phyloP scores from a whole-genome alignment of 2,888 invertebrate genomes.

The Nemurella pictetii region DNA sequence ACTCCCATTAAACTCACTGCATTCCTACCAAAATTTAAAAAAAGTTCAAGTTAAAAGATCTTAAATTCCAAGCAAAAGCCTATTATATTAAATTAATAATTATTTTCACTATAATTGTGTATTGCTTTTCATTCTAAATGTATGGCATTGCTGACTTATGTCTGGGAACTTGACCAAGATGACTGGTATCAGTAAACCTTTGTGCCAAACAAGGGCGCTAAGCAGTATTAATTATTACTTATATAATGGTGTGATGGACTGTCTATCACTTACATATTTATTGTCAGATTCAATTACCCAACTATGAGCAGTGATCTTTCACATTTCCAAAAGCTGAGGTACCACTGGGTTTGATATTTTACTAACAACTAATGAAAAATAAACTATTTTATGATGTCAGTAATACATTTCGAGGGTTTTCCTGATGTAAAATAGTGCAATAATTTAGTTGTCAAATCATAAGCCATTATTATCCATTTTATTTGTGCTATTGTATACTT shows the following conservation, averaged over 20 bases:
- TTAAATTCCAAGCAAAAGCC: conserved; percentile 7
- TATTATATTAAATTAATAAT: not conserved
- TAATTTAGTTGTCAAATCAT: too few relatives aligned
- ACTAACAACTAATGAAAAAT: not conserved
- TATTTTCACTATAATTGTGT: not conserved
- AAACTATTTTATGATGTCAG: not conserved
- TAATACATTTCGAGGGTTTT: too few relatives aligned
- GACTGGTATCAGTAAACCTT: not conserved
- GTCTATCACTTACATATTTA: not conserved
- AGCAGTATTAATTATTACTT: not conserved
- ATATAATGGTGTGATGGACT: not conserved
- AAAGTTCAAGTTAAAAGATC: not conserved
- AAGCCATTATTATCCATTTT: too few relatives aligned
- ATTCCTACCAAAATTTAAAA: not conserved
- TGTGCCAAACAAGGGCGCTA: not conserved
- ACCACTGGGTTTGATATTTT: not conserved
- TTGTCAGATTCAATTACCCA: not conserved
- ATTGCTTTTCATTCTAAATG: not conserved
- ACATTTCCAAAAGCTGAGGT: not conserved
- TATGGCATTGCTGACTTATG: conserved; percentile 6
- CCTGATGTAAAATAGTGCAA: too few relatives aligned
- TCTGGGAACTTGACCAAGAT: not conserved
- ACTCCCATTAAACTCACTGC: not conserved
- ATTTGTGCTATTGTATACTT: too few relatives aligned
- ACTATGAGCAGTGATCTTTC: not conserved